A percentile compares a stretch with the other conserved stretches of the same genome.
phyloP scores from a whole-genome alignment of 2,888 invertebrate genomes.

The Drosophila anomelani region DNA sequence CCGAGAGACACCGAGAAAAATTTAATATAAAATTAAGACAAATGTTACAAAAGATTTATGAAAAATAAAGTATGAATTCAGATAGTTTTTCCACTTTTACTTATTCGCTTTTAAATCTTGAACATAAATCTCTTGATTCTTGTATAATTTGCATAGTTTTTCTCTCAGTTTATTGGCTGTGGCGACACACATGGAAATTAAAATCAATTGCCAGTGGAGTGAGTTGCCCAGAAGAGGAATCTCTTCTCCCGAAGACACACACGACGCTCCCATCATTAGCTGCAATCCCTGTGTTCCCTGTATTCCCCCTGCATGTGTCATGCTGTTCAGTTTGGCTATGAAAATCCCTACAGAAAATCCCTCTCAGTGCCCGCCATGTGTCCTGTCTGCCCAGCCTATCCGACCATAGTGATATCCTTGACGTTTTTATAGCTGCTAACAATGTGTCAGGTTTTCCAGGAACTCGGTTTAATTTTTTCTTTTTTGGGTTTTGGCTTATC shows the following conservation, averaged over 20 bases:
- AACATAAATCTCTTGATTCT: neutral
- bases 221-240: constrained; percentile 41
- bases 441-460: constrained; percentile 78
- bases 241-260: constrained; percentile 61
- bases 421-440: constrained; percentile 77
- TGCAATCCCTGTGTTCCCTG: constrained; percentile 29
- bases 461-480: constrained; percentile 41
- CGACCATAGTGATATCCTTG: constrained; percentile 54
- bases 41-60: neutral
- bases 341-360: constrained; percentile 63
- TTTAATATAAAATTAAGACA: accelerated
- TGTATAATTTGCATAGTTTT: neutral
- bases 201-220: constrained; percentile 64
- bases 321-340: constrained; percentile 63
- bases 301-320: constrained; percentile 57
- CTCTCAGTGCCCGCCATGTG: constrained; percentile 63
- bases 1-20: constrained; percentile 14
- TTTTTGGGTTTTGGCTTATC: constrained; percentile 7
- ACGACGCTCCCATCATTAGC: constrained; percentile 62
- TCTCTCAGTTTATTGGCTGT: constrained; percentile 1
- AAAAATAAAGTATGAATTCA: neutral
- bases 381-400: constrained; percentile 12
- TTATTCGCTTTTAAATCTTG: accelerated
- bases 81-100: accelerated
- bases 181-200: constrained; percentile 48